Conservation (phyloP, 2,113 vertebrate genomes). For the Seriola aureovittata region DNA sequence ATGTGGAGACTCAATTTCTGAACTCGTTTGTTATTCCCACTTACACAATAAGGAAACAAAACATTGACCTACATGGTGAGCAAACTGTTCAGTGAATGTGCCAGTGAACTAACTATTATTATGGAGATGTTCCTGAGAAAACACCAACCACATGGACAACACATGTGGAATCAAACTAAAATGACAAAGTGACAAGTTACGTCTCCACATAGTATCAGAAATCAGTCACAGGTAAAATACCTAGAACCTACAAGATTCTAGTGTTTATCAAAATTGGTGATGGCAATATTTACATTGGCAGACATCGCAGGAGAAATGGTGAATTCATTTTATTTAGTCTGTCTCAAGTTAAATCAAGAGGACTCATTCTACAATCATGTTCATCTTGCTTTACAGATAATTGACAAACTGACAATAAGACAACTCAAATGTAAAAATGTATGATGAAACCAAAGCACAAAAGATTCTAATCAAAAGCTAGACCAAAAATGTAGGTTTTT, state of each 20-base stretch:
- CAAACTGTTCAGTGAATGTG: background rate
- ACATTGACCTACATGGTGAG: background rate
- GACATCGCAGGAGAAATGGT: too few relatives aligned
- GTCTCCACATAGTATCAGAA: background rate
- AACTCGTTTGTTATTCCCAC: background rate
- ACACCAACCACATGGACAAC: background rate
- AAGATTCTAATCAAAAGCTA: too few relatives aligned
- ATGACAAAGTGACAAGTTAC: background rate
- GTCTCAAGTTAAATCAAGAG: too few relatives aligned
- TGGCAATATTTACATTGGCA: too few relatives aligned
- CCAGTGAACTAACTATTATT: background rate
- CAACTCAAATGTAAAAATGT: too few relatives aligned
- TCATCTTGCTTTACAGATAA: too few relatives aligned
- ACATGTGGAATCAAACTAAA: background rate
- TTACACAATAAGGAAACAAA: background rate
- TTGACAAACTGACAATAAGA: too few relatives aligned
- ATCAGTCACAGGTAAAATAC: background rate
- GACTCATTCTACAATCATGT: background rate
- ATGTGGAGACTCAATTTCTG: background rate
- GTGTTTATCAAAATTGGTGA: too few relatives aligned
- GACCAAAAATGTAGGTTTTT: background rate
- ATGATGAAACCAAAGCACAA: too few relatives aligned
- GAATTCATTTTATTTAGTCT: too few relatives aligned
- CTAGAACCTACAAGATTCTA: too few relatives aligned
- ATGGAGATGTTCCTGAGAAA: background rate